A percentile compares a stretch with the other conserved stretches of the same genome.
Conservation (phyloP, 1,140 invertebrate species). For the Gyrodactylus bullatarudis region DNA sequence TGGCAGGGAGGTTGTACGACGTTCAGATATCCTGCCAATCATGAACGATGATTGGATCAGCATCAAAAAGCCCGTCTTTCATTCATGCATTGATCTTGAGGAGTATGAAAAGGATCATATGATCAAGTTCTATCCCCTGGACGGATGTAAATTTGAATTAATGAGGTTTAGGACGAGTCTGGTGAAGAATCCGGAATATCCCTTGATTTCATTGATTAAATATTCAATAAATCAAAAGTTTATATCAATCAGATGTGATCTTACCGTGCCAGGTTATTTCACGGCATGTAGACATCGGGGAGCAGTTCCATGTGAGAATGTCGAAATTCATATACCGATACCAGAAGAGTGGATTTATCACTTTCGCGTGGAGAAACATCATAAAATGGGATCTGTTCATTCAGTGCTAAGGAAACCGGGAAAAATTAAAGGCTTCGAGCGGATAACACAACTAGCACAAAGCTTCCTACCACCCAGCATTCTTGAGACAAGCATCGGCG, state of each 20-base stretch:
- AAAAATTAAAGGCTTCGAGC: conserved; percentile 25
- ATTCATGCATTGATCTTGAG: conserved; percentile 56
- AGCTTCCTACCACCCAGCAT: conserved; percentile 37
- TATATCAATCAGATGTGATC: conserved; percentile 64
- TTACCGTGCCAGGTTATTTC: conserved; percentile 72
- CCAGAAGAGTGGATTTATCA: conserved; percentile 94
- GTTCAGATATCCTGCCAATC: conserved; percentile 93
- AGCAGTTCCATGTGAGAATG: conserved; percentile 45
- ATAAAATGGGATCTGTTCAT: conserved; percentile 88
- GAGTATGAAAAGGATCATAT: conserved; percentile 58
- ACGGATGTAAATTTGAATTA: conserved; percentile 57
- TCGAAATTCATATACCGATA: conserved; percentile 73
- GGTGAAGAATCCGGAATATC: conserved; percentile 73
- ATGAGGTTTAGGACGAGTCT: conserved; percentile 77
- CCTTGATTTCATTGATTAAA: conserved; percentile 43
- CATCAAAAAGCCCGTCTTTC: conserved; percentile 66
- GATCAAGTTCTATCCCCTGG: conserved; percentile 81
- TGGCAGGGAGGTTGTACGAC: conserved; percentile 50
- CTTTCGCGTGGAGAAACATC: conserved; percentile 85
- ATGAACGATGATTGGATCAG: conserved; percentile 97
- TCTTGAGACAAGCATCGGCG: conserved; percentile 81
- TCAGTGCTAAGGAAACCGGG: conserved; percentile 47
- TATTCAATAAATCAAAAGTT: conserved; percentile 19
- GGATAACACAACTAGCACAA: conserved; percentile 12
- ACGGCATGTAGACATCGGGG: conserved; percentile 65